These are phyloP conservation scores for Bilobella aurantiaca DNA, from an alignment of 1,140 invertebrate species.

Conservation along the genomic window DNA sequence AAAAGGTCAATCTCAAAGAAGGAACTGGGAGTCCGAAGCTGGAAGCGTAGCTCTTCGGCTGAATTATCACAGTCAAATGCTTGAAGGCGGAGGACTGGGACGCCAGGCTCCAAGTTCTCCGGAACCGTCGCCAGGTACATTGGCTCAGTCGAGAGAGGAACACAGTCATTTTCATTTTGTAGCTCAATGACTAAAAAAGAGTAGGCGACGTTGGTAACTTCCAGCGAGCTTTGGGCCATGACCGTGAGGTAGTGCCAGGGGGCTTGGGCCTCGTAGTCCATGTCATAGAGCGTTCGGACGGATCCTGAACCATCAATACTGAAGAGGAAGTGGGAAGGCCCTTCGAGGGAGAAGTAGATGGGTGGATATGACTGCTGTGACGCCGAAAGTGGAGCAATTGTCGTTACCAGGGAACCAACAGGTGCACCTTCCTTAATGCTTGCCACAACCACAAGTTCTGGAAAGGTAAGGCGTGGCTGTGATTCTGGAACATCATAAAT, in stretches of 20 bases:
- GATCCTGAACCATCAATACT: conserved; percentile 24
- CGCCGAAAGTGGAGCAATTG: conserved; percentile 8
- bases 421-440: conserved; percentile 26
- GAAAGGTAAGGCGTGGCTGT: conserved; percentile 19
- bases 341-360: conserved; percentile 25
- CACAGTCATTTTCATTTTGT: conserved; percentile 50
- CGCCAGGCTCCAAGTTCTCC: conserved; percentile 45
- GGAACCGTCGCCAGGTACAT: conserved; percentile 46
- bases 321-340: conserved; percentile 25
- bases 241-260: conserved; percentile 28
- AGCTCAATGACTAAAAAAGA: conserved; percentile 45
- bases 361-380: conserved; percentile 4
- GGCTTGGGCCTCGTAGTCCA: conserved; percentile 24
- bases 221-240: conserved; percentile 23
- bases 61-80: conserved; percentile 44
- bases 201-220: conserved; percentile 32
- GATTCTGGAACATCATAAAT: conserved; percentile 25
- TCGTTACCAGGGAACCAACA: conserved; percentile 25
- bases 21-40: conserved; percentile 44
- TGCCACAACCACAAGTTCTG: conserved; percentile 27
- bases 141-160: conserved; percentile 45
- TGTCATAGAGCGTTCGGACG: conserved; percentile 21
- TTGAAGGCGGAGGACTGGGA: conserved; percentile 45
- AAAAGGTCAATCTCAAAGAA: conserved; percentile 89
- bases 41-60: conserved; percentile 41